Evolutionary conservation across 2,113 vertebrate species (phyloP).

Genomic region (Upupa epops): DNA sequence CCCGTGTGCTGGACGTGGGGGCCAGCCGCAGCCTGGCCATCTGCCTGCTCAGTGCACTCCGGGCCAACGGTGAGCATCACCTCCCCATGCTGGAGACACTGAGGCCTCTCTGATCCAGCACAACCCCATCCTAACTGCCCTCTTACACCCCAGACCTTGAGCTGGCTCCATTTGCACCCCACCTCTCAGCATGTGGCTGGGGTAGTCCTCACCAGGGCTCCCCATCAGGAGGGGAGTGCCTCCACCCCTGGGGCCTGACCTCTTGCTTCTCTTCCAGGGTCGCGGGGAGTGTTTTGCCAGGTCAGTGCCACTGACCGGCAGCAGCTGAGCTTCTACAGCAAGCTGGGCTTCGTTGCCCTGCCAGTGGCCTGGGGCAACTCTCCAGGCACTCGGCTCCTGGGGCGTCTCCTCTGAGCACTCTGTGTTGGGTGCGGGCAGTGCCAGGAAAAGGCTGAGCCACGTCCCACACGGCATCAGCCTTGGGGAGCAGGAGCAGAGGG

Average conservation of each 20-base stretch:
- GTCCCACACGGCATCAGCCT: rapidly evolving
- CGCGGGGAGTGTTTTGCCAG: constrained; percentile 85
- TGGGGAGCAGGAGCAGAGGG: not conserved
- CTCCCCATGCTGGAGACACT: rapidly evolving
- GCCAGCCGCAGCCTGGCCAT: constrained; percentile 80
- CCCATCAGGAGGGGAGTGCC: no score
- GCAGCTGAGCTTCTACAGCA: constrained; percentile 82
- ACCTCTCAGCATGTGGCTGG: not conserved
- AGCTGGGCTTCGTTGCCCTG: constrained; percentile 84
- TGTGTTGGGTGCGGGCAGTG: rapidly evolving
- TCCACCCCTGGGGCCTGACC: not conserved
- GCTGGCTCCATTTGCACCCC: not conserved
- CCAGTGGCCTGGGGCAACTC: constrained; percentile 76
- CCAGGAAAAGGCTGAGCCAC: not conserved
- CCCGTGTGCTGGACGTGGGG: constrained; percentile 79
- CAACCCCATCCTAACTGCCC: rapidly evolving
- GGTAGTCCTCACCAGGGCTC: not conserved
- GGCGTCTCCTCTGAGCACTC: constrained; percentile 75
- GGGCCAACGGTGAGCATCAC: constrained; percentile 78
- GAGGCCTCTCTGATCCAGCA: not conserved
- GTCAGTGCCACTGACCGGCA: constrained; percentile 77
- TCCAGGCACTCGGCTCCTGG: constrained; percentile 75
- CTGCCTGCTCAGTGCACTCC: constrained; percentile 79
- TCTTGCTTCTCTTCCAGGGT: constrained; percentile 58
- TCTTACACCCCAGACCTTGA: not conserved